Evolutionary conservation across 2,797 vertebrate species (phyloP).

Genomic region (Arremon brunneinucha): DNA sequence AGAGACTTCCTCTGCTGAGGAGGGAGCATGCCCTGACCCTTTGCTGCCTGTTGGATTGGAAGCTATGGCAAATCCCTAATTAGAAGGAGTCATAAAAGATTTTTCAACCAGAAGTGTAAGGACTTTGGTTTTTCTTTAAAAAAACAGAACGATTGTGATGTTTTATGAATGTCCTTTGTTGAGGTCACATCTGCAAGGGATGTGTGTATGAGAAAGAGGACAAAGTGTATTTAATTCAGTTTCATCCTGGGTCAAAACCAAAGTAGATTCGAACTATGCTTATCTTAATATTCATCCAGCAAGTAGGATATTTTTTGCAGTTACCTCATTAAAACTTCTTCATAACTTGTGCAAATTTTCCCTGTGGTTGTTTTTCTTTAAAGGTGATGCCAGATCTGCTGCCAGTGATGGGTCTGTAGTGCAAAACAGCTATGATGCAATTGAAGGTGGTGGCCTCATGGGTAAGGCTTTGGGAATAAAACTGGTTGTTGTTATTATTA

Average conservation of each 20-base stretch:
- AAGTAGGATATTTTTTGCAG: background rate
- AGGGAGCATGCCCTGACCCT: background rate
- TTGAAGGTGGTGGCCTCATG: constrained; percentile 85
- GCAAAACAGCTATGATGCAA: constrained; percentile 84
- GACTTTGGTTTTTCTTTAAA: background rate
- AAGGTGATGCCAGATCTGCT: constrained; percentile 71
- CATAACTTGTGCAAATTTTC: background rate
- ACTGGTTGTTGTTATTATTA: background rate
- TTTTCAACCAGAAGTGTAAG: background rate
- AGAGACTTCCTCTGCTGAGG: background rate
- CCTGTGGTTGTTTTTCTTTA: background rate
- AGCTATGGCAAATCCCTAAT: background rate
- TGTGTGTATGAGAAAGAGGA: background rate
- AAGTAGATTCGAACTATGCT: background rate
- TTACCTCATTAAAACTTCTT: background rate
- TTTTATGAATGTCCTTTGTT: background rate
- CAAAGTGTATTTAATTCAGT: background rate
- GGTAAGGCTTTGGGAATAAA: constrained; percentile 76
- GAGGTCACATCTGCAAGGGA: background rate
- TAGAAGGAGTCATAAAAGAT: background rate
- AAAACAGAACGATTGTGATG: background rate
- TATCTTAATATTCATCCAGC: background rate
- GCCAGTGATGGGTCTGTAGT: constrained; percentile 76
- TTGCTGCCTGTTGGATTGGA: background rate
- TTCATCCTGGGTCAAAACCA: background rate